Base-by-base conservation (phyloP, 2,888 invertebrate genomes). In the Hybos culiciformis region DNA sequence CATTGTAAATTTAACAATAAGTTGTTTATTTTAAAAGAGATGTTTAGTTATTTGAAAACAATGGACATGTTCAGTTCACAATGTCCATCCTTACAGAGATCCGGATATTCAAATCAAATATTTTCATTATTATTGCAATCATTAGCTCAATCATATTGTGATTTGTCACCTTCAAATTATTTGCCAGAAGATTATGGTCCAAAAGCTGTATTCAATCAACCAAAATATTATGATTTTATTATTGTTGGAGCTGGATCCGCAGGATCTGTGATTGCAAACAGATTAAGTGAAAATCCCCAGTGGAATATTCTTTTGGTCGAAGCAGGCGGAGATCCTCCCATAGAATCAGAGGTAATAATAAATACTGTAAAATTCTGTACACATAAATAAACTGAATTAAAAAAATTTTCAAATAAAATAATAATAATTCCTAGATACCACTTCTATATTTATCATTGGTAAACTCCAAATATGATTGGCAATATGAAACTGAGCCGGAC, bases 121-220 rank as follows among this genome's bases (percentile, higher is more conserved):
- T 74, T 78, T 50, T 53, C 67, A 3, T 67, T 72, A 2, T 58
- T 75, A 0, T 53, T 78, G 37, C 72, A 73, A 50, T 64, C 69
- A 0, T 58, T 80, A 37, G 50, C 77, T 26, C 62, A 69, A 1
- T 70, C 74, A 0, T 73, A 75, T 52, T 76, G 77, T 51, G 61
- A 66, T 0, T 50, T 75, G 15, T 62, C 62, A 4, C 64, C 66
- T 0, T 63, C 67, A 44, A 62, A 65, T 4, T 45, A 66, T n/a
- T 75, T 75, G 66, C 76, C 76, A 0, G 54, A 53, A 11, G 75
- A 75, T 45, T 52, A 50, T 43, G 52, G 53, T 8, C 46, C 49
- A 20, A 42, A 17, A 2, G 49, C 46, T 7, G 20, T 48, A 29
- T 18, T 68, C 67, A 23, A 67, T 58, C 46, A 33, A 6, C n/a